Percentiles rank a stretch among this genome's conserved stretches.
Evolutionary conservation across 2,797 vertebrate genomes (phyloP).

Genomic region (Neomorphus geoffroyi): DNA sequence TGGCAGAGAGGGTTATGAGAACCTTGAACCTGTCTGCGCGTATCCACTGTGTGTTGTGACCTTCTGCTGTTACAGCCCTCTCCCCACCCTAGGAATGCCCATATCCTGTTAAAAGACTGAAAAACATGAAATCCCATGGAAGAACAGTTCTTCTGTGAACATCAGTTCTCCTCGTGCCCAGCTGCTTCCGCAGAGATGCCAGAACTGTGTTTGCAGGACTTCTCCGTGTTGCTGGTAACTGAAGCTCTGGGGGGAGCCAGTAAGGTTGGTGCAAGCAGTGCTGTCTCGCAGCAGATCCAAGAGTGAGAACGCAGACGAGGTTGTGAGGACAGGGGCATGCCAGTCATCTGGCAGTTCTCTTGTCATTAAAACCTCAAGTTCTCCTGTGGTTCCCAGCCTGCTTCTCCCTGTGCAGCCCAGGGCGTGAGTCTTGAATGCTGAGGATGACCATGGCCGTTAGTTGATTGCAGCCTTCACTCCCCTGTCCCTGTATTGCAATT

Average conservation of each 20-base stretch:
- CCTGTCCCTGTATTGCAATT: background rate
- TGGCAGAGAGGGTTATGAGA: background rate
- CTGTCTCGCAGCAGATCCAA: background rate
- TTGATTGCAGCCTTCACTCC: rapidly evolving
- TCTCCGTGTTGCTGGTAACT: rapidly evolving
- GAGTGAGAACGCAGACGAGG: background rate
- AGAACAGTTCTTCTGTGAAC: background rate
- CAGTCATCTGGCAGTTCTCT: background rate
- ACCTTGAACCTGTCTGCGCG: no score
- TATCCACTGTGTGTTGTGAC: rapidly evolving
- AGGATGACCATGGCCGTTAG: rapidly evolving
- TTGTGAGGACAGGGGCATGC: rapidly evolving
- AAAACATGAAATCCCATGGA: background rate
- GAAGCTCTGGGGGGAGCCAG: background rate
- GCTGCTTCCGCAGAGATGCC: background rate
- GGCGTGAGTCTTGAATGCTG: rapidly evolving
- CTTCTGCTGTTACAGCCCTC: background rate
- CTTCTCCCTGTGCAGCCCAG: background rate
- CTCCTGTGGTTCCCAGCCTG: background rate
- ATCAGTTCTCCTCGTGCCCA: background rate
- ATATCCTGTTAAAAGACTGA: rapidly evolving
- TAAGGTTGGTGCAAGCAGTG: no score
- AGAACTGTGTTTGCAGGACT: background rate
- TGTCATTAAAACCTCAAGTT: background rate
- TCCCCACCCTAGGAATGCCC: background rate